Evolutionary conservation across 2,113 vertebrate species (phyloP).

Genomic region (Elachura formosa): DNA sequence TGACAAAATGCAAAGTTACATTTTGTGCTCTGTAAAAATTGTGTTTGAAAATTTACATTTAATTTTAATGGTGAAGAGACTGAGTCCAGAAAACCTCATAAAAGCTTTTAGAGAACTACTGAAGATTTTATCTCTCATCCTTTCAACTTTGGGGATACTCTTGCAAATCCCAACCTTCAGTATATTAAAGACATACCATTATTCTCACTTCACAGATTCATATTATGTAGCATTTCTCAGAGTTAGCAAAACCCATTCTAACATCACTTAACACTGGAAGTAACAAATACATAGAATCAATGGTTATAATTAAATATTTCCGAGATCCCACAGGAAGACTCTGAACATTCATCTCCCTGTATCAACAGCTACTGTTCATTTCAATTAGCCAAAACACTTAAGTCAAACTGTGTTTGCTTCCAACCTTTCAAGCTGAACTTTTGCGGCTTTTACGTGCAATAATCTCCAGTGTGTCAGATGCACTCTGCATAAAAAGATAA

Average conservation of each 20-base stretch:
- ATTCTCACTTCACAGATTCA: neutral
- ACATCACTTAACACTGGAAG: neutral
- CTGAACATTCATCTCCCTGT: neutral
- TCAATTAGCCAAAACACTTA: neutral
- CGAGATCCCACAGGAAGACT: neutral
- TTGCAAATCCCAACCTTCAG: neutral
- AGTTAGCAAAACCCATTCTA: neutral
- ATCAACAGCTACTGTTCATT: neutral
- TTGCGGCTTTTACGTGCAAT: neutral
- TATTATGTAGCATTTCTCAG: neutral
- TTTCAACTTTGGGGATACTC: neutral
- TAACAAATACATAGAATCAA: neutral
- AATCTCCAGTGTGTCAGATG: neutral
- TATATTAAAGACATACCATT: neutral
- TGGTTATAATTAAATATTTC: neutral
- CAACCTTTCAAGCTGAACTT: neutral
- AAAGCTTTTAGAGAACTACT: neutral
- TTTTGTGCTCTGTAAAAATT: neutral
- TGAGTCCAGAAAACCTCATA: neutral
- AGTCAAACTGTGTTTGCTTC: neutral
- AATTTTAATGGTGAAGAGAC: neutral
- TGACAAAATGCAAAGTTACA: neutral
- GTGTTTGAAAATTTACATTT: neutral
- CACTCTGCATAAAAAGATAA: neutral
- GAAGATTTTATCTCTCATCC: neutral